Evolutionary conservation across 2,113 vertebrate species (phyloP).

Genomic region (Tragelaphus scriptus): DNA sequence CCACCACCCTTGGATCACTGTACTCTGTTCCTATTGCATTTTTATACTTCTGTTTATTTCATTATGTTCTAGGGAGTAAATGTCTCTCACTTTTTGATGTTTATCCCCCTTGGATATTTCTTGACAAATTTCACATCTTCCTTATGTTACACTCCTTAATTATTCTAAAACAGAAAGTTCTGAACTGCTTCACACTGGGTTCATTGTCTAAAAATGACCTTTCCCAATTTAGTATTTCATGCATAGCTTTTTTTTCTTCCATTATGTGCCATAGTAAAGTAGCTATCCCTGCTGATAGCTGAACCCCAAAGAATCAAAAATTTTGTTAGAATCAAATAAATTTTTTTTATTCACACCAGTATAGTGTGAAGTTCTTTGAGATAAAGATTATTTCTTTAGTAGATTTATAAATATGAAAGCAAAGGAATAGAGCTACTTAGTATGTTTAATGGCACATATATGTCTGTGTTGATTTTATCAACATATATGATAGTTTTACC

Average conservation of each 20-base stretch:
- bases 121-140: neutral
- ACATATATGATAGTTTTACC: neutral
- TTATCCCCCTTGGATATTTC: neutral
- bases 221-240: neutral
- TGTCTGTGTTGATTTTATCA: neutral
- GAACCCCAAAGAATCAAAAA: neutral
- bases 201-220: neutral
- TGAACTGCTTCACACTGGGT: neutral
- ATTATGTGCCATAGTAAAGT: neutral
- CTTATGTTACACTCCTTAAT: neutral
- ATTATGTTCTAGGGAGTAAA: neutral
- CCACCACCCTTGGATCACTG: neutral
- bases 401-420: conserved; percentile 13
- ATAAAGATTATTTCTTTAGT: neutral
- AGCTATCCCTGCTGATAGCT: neutral
- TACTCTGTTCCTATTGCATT: neutral
- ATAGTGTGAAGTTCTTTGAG: neutral
- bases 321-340: neutral
- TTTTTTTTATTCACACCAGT: neutral
- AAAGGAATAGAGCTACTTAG: neutral
- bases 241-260: neutral
- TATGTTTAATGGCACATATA: neutral
- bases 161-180: neutral
- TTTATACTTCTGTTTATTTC: neutral
- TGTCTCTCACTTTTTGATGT: neutral